These are phyloP conservation scores for Turdus rufiventris DNA, from an alignment of 2,113 vertebrate species.

Conservation along the genomic window DNA sequence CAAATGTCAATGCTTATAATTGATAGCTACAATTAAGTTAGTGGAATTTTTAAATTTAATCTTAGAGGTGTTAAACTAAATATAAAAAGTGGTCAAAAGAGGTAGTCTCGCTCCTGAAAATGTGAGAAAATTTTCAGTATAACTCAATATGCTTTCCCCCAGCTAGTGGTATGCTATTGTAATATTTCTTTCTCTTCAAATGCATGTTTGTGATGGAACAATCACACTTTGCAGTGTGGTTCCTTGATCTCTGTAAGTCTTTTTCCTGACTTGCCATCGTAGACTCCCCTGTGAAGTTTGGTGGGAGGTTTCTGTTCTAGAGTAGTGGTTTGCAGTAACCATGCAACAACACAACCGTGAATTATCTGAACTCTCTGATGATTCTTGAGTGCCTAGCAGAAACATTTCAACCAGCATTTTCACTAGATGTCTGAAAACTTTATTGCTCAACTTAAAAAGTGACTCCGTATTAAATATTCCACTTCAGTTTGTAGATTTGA, in stretches of 20 bases:
- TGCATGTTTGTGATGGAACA: background rate
- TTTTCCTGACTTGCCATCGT: background rate
- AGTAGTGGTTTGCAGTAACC: background rate
- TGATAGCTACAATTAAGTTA: background rate
- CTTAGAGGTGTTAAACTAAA: background rate
- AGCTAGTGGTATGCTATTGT: background rate
- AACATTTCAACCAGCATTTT: background rate
- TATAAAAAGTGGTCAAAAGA: background rate
- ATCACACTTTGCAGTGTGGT: background rate
- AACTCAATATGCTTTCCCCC: background rate
- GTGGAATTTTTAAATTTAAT: background rate
- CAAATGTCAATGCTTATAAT: background rate
- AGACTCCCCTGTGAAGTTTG: background rate
- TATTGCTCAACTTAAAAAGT: background rate
- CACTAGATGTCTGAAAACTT: background rate
- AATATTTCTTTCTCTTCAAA: background rate
- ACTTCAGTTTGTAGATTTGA: background rate
- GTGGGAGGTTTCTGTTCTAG: background rate
- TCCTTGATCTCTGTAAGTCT: background rate
- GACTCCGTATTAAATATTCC: background rate
- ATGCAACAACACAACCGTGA: background rate
- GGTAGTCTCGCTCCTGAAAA: background rate
- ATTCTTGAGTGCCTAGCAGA: background rate
- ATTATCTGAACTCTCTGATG: background rate
- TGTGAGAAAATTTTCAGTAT: background rate